Evolutionary conservation across 2,888 invertebrate species (phyloP).

Genomic region (Gymnoscelis rufifasciata): DNA sequence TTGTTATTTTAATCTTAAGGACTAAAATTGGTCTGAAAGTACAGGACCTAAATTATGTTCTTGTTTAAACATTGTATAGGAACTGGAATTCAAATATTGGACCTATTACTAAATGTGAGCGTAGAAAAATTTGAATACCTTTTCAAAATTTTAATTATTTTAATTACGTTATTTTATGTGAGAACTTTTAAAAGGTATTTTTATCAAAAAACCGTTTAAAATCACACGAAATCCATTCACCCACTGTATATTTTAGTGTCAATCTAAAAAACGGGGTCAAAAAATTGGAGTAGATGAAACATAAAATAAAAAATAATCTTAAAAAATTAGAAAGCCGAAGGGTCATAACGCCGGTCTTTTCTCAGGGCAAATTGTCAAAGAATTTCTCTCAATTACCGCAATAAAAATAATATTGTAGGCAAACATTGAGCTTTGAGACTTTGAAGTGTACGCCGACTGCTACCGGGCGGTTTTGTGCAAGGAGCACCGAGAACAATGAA

Average conservation of each 20-base stretch:
- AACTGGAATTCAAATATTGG: too few relatives aligned
- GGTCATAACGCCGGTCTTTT: slow-evolving; percentile 42
- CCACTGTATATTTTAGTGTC: neutral
- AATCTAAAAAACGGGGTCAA: slow-evolving; percentile 4
- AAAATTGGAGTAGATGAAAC: slow-evolving; percentile 13
- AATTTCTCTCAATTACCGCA: slow-evolving; percentile 68
- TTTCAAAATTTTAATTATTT: too few relatives aligned
- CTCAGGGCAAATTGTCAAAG: slow-evolving; percentile 40
- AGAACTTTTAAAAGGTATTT: neutral
- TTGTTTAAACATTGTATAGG: too few relatives aligned
- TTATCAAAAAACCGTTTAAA: neutral
- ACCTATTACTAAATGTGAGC: too few relatives aligned
- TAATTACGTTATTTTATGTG: neutral
- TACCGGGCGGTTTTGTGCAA: slow-evolving; percentile 77
- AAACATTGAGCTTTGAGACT: slow-evolving; percentile 69
- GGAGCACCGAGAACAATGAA: slow-evolving; percentile 51
- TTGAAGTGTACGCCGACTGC: slow-evolving; percentile 62
- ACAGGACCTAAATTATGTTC: too few relatives aligned
- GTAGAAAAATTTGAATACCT: too few relatives aligned
- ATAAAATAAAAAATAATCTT: slow-evolving; percentile 31
- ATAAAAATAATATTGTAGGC: slow-evolving; percentile 75
- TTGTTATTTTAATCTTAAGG: too few relatives aligned
- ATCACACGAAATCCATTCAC: slow-evolving; percentile 6
- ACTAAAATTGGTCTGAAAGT: too few relatives aligned
- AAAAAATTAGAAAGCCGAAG: slow-evolving; percentile 61